Conservation (phyloP, 2,888 invertebrate genomes). For the Drosophila aldrichi region DNA sequence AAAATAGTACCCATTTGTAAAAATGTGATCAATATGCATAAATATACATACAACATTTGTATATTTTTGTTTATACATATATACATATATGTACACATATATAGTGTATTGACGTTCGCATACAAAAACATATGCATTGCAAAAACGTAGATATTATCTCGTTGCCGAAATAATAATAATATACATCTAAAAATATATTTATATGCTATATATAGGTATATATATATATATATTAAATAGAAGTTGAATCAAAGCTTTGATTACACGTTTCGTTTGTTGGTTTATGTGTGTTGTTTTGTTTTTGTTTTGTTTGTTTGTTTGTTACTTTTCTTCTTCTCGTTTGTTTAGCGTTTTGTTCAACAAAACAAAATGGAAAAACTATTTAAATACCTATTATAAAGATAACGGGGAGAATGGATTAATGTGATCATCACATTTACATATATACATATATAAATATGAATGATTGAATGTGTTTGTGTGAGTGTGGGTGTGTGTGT, state of each 20-base stretch:
- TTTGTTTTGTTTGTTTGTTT: conserved; percentile 25
- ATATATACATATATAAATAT: conserved; percentile 7
- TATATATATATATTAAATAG: conserved; percentile 73
- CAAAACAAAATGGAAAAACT: conserved; percentile 76
- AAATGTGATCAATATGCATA: conserved; percentile 62
- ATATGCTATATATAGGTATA: conserved; percentile 77
- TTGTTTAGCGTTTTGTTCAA: conserved; percentile 73
- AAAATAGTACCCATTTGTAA: conserved; percentile 75
- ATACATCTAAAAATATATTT: conserved; percentile 80
- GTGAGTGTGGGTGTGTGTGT: conserved; percentile 2
- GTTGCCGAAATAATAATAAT: conserved; percentile 80
- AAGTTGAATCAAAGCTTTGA: conserved; percentile 77
- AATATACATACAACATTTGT: conserved; percentile 64
- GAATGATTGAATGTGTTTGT: conserved; percentile 26
- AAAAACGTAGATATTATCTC: conserved; percentile 74
- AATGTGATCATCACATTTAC: conserved; percentile 25
- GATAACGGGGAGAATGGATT: conserved; percentile 29
- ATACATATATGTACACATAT: conserved; percentile 31
- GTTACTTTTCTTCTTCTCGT: conserved; percentile 33
- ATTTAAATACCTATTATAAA: conserved; percentile 76
- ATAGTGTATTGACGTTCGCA: conserved; percentile 78
- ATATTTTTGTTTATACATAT: conserved; percentile 60
- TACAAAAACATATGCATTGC: conserved; percentile 84
- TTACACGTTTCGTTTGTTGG: conserved; percentile 59
- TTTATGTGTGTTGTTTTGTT: conserved; percentile 33